These are phyloP conservation scores for Scopus umbretta DNA, from an alignment of 2,113 vertebrate species.

Conservation along the genomic window DNA sequence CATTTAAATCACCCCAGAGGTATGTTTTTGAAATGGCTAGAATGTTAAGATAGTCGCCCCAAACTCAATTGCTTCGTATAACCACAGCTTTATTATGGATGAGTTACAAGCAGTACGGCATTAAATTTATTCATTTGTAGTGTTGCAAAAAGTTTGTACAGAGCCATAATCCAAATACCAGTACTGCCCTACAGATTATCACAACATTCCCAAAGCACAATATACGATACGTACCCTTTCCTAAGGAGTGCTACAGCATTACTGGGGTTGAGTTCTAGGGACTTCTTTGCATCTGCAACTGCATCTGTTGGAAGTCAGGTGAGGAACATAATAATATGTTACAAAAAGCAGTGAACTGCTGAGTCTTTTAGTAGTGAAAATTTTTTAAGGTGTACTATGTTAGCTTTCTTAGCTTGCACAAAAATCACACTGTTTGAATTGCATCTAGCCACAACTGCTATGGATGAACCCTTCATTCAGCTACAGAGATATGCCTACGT, in stretches of 20 bases:
- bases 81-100: neutral
- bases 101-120: neutral
- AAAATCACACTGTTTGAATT: neutral
- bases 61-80: neutral
- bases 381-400: neutral
- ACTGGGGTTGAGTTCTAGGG: constrained; percentile 83
- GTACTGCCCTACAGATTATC: neutral
- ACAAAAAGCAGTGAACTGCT: neutral
- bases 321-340: neutral
- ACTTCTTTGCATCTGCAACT: constrained; percentile 85
- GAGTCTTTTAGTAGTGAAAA: neutral
- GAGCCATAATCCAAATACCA: neutral
- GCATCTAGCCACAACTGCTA: neutral
- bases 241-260: constrained; percentile 84
- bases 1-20: neutral
- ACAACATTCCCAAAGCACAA: neutral
- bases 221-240: constrained; percentile 78
- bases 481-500: neutral
- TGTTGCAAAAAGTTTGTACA: neutral
- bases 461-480: neutral
- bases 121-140: neutral
- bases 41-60: neutral
- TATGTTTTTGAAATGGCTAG: accelerated
- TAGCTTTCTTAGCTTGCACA: neutral
- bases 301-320: constrained; percentile 76